Evolutionary conservation across 2,797 vertebrate genomes (phyloP).

Genomic region (Hydrophis major): DNA sequence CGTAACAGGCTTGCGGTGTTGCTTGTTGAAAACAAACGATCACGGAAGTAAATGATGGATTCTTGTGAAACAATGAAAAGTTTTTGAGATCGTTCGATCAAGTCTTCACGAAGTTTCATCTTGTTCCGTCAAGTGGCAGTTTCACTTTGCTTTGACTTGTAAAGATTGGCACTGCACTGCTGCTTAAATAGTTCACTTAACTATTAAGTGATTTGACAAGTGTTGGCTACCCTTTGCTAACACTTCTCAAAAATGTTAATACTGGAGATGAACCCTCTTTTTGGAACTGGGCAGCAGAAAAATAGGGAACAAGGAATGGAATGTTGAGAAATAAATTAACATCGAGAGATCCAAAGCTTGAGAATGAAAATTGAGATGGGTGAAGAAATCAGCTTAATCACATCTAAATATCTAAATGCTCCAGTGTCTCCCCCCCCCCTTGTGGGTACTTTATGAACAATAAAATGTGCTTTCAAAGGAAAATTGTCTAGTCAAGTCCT

Average conservation of each 20-base stretch:
- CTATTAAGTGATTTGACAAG: neutral
- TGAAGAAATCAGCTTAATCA: neutral
- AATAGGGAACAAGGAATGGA: neutral
- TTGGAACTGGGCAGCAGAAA: neutral
- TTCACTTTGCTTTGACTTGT: neutral
- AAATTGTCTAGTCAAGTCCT: neutral
- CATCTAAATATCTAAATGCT: neutral
- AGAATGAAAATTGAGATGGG: neutral
- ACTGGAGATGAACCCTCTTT: neutral
- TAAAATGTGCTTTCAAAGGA: neutral
- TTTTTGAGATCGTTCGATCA: neutral
- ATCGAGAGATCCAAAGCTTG: neutral
- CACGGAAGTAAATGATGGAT: slow-evolving; percentile 59
- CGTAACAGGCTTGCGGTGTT: slow-evolving; percentile 82
- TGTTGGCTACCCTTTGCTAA: neutral
- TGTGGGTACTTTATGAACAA: neutral
- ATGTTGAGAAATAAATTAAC: neutral
- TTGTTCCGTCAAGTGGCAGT: neutral
- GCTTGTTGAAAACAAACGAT: slow-evolving; percentile 81
- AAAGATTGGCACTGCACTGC: neutral
- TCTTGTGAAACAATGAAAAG: neutral
- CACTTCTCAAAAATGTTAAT: neutral
- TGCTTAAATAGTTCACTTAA: neutral
- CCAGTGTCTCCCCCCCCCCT: neutral
- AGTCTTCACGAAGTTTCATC: neutral